Evolutionary conservation across 2,888 invertebrate genomes (phyloP).

Genomic region (Mesodorylaimus sp.): DNA sequence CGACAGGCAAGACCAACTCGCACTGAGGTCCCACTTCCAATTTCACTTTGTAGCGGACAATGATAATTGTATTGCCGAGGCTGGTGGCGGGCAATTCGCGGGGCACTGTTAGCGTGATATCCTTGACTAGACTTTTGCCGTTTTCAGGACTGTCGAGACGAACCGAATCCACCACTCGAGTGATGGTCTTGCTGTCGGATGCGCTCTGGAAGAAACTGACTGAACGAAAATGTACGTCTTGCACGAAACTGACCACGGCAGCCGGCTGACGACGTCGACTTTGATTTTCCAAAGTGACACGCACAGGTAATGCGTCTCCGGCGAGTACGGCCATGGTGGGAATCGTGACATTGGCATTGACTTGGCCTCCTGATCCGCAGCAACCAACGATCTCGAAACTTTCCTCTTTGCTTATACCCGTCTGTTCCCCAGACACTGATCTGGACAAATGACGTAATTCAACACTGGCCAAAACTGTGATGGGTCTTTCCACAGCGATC

Average conservation of each 20-base stretch:
- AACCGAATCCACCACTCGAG: background rate
- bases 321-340: background rate
- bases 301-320: background rate
- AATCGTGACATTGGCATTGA: background rate
- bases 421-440: background rate
- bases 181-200: background rate
- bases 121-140: background rate
- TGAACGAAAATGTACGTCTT: constrained; percentile 1
- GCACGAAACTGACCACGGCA: background rate
- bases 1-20: background rate
- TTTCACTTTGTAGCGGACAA: background rate
- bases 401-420: background rate
- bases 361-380: background rate
- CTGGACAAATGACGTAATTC: background rate
- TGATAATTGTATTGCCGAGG: background rate
- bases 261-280: too few species aligned
- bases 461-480: background rate
- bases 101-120: background rate
- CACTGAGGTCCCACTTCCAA: background rate
- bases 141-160: background rate
- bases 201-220: constrained; percentile 4
- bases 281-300: background rate
- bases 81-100: background rate
- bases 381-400: background rate
- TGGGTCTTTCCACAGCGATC: background rate